Evolutionary conservation across 2,113 vertebrate genomes (phyloP).

Genomic region (Argyrosomus japonicus): DNA sequence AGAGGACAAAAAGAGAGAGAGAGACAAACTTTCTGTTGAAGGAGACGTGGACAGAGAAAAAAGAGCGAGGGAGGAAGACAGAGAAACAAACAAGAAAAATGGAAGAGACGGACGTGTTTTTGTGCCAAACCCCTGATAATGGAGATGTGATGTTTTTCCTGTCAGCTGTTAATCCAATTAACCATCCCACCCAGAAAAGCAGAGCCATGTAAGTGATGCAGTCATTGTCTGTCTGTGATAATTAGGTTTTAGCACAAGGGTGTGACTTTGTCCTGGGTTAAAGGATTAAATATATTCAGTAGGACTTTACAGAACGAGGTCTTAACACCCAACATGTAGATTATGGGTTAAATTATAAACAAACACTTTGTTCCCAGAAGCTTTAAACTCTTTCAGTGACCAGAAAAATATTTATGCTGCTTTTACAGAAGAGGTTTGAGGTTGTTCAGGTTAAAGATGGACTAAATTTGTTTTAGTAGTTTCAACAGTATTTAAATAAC

Average conservation of each 20-base stretch:
- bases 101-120: slow-evolving; percentile 23
- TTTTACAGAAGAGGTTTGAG: too few relatives aligned
- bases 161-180: slow-evolving; percentile 54
- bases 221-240: slow-evolving; percentile 53
- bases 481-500: too few relatives aligned
- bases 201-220: slow-evolving; percentile 37
- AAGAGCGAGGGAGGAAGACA: neutral
- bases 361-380: too few relatives aligned
- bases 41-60: neutral
- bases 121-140: slow-evolving; percentile 41
- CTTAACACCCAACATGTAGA: neutral
- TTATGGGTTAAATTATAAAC: too few relatives aligned
- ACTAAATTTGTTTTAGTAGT: too few relatives aligned
- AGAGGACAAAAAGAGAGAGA: neutral
- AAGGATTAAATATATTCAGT: neutral
- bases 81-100: neutral
- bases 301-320: neutral
- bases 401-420: neutral
- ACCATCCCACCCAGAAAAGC: slow-evolving; percentile 59
- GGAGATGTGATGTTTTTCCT: slow-evolving; percentile 33
- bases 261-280: neutral
- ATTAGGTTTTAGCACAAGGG: slow-evolving; percentile 49
- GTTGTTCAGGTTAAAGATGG: too few relatives aligned
- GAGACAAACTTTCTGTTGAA: neutral
- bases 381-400: neutral